These are phyloP conservation scores for Sphaerodactylus townsendi DNA, from an alignment of 2,113 vertebrate genomes.

Conservation along the genomic window DNA sequence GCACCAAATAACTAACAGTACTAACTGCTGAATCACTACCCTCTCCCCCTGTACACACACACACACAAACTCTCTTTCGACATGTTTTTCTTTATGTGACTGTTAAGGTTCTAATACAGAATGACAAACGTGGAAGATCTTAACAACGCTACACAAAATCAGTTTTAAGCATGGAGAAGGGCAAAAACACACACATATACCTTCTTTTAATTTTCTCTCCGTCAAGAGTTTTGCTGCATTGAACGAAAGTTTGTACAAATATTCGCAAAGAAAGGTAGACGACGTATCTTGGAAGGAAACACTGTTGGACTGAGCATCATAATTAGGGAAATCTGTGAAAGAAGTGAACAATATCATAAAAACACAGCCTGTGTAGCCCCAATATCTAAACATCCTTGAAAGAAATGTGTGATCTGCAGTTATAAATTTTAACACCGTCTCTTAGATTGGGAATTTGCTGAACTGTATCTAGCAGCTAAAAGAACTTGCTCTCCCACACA, in stretches of 20 bases:
- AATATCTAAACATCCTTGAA: neutral
- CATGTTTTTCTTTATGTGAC: neutral
- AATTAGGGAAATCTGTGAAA: slow-evolving; percentile 84
- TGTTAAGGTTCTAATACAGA: slow-evolving; percentile 13
- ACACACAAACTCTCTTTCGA: no score
- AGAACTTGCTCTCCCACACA: no score
- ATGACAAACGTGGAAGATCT: slow-evolving; percentile 11
- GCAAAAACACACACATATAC: slow-evolving; percentile 68
- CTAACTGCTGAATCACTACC: neutral
- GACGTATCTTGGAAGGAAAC: slow-evolving; percentile 70
- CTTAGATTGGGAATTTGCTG: no score
- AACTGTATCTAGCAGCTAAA: no score
- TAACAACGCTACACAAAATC: neutral
- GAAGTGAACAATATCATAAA: slow-evolving; percentile 21
- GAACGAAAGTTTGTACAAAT: slow-evolving; percentile 85
- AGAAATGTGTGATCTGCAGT: neutral
- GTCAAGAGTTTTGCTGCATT: slow-evolving; percentile 72
- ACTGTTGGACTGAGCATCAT: slow-evolving; percentile 77
- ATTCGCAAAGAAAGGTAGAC: slow-evolving; percentile 88
- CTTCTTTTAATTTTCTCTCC: slow-evolving; percentile 88
- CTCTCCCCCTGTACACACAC: neutral
- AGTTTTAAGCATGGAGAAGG: slow-evolving; percentile 1
- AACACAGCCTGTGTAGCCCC: neutral
- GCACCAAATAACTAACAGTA: neutral
- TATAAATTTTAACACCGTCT: neutral